A percentile compares a stretch with the other conserved stretches of the same genome.
Conservation (phyloP, 2,113 vertebrate genomes). For the Brienomyrus brachyistius region DNA sequence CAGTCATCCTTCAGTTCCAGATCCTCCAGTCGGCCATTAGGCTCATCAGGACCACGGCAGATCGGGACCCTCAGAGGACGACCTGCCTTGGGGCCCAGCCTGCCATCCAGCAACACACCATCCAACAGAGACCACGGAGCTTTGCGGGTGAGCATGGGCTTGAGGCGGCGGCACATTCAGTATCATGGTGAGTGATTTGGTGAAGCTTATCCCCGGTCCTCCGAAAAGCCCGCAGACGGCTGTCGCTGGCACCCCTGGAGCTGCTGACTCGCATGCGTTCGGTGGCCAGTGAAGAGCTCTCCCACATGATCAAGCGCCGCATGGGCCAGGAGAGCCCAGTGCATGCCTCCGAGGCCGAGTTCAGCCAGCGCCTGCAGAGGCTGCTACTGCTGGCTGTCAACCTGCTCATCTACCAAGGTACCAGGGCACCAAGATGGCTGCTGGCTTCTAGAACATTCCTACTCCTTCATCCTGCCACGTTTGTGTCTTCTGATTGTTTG, state of each 20-base stretch:
- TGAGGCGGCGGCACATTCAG: background rate
- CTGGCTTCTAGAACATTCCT: background rate
- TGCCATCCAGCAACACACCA: slow-evolving; percentile 55
- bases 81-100: slow-evolving; percentile 52
- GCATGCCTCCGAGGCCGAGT: slow-evolving; percentile 78
- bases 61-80: slow-evolving; percentile 68
- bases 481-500: background rate
- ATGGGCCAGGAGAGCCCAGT: slow-evolving; percentile 90
- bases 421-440: background rate
- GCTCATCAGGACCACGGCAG: slow-evolving; percentile 84
- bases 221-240: background rate
- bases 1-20: slow-evolving; percentile 78
- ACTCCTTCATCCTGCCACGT: background rate
- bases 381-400: slow-evolving; percentile 83
- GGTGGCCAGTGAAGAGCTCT: slow-evolving; percentile 85
- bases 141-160: slow-evolving; percentile 70
- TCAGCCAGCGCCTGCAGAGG: slow-evolving; percentile 84
- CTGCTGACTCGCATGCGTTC: slow-evolving; percentile 84
- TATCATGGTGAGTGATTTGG: background rate
- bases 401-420: slow-evolving; percentile 86
- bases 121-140: slow-evolving; percentile 79
- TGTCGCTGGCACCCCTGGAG: slow-evolving; percentile 70
- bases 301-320: slow-evolving; percentile 83
- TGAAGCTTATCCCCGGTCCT: background rate
- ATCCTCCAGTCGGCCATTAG: slow-evolving; percentile 88